phyloP scores from a whole-genome alignment of 2,797 vertebrate species.

The Diplodus puntazzo region DNA sequence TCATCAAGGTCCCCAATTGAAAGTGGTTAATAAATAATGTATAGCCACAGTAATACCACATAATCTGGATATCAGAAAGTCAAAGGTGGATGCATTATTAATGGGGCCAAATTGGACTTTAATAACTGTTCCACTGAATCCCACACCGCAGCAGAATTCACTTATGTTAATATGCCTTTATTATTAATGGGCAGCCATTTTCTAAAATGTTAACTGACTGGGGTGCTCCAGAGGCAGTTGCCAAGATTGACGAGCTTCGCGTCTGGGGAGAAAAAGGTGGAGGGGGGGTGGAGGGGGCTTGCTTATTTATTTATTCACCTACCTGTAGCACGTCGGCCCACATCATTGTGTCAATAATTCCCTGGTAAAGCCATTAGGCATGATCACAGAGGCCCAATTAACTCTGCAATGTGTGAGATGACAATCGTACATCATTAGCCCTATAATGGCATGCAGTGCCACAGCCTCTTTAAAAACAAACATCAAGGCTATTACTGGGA shows the following conservation, averaged over 20 bases:
- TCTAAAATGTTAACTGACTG: conserved; percentile 89
- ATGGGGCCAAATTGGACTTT: conserved; percentile 91
- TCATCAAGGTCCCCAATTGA: conserved; percentile 87
- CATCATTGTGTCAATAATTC: conserved; percentile 88
- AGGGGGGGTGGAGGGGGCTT: conserved; percentile 52
- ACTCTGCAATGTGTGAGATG: conserved; percentile 80
- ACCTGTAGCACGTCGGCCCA: conserved; percentile 85
- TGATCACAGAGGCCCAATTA: conserved; percentile 86
- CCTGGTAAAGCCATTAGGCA: conserved; percentile 87
- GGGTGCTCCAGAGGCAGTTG: conserved; percentile 84
- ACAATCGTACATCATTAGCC: conserved; percentile 85
- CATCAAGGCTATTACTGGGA: conserved; percentile 77
- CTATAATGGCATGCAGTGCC: conserved; percentile 78
- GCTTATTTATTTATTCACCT: conserved; percentile 88
- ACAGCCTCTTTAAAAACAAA: conserved; percentile 83
- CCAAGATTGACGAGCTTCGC: conserved; percentile 85
- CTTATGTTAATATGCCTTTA: conserved; percentile 90
- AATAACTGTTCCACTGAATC: conserved; percentile 89
- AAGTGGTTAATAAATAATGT: conserved; percentile 91
- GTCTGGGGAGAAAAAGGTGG: conserved; percentile 63
- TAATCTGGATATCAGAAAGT: conserved; percentile 92
- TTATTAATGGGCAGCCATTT: conserved; percentile 89
- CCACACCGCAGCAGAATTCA: conserved; percentile 87
- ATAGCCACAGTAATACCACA: conserved; percentile 88
- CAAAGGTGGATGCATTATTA: conserved; percentile 92